phyloP scores from a whole-genome alignment of 2,113 vertebrate species.

The Bambusicola thoracicus region DNA sequence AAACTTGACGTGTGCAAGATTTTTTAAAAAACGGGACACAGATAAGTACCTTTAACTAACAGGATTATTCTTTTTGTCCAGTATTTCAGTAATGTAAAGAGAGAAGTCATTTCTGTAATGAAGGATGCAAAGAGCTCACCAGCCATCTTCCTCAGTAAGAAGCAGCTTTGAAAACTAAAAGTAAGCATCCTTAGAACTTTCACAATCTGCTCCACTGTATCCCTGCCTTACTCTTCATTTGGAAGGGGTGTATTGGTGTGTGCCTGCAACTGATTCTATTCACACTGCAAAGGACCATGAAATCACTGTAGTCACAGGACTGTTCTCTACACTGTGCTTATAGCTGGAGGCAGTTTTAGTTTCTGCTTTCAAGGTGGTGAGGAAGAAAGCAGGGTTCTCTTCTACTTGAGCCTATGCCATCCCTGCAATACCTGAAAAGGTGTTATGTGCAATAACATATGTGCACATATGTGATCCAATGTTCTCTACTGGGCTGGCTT shows the following conservation, averaged over 20 bases:
- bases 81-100: background rate
- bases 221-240: background rate
- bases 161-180: background rate
- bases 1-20: background rate
- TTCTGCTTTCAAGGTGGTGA: background rate
- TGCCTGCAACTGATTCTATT: background rate
- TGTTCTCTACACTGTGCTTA: background rate
- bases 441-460: background rate
- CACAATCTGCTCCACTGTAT: background rate
- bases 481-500: background rate
- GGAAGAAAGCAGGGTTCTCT: background rate
- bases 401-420: rapidly evolving
- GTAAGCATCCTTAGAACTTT: background rate
- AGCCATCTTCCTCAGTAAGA: background rate
- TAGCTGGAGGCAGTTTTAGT: background rate
- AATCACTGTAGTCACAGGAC: background rate
- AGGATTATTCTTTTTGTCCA: background rate
- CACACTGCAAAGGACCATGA: background rate
- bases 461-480: background rate
- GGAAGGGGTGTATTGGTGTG: background rate
- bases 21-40: background rate
- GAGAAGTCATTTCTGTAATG: background rate
- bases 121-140: background rate
- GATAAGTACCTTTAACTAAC: background rate
- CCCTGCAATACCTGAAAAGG: background rate